Conservation (phyloP, 2,797 vertebrate genomes). For the Discoglossus pictus region DNA sequence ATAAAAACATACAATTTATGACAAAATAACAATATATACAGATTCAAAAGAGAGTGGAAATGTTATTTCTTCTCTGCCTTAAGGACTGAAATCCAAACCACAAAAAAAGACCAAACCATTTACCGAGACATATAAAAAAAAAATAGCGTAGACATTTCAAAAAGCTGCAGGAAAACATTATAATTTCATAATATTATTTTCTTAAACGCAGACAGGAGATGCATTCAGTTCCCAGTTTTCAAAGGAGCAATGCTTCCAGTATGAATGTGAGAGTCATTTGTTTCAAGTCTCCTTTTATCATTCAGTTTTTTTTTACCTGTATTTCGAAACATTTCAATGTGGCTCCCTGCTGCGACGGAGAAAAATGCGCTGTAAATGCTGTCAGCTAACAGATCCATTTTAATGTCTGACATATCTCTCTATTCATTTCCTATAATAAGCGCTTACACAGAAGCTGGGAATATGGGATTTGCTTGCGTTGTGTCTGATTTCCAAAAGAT, state of each 20-base stretch:
- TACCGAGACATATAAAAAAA: background rate
- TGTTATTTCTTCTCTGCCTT: too few species aligned
- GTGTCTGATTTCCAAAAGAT: slow-evolving; percentile 22
- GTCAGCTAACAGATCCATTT: slow-evolving; percentile 32
- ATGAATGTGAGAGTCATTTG: background rate
- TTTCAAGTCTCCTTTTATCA: slow-evolving; percentile 13
- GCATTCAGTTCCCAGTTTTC: slow-evolving; percentile 12
- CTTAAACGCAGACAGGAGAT: slow-evolving; percentile 13
- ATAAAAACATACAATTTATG: too few species aligned
- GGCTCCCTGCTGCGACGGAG: slow-evolving; percentile 40
- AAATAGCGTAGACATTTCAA: slow-evolving; percentile 26
- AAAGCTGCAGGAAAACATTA: slow-evolving; percentile 20
- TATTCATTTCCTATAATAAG: slow-evolving; percentile 48
- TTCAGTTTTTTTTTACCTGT: slow-evolving; percentile 46
- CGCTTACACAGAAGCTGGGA: slow-evolving; percentile 15
- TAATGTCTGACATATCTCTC: slow-evolving; percentile 34
- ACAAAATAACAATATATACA: too few species aligned
- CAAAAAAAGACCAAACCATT: slow-evolving; percentile 17
- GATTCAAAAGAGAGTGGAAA: too few species aligned
- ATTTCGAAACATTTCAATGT: slow-evolving; percentile 44
- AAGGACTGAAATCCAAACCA: too few species aligned
- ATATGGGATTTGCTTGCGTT: slow-evolving; percentile 12
- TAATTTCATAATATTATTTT: slow-evolving; percentile 47
- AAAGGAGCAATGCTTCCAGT: slow-evolving; percentile 22
- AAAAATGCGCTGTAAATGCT: slow-evolving; percentile 17